Conservation (phyloP, 2,888 invertebrate species). For the Amblyteles armatorius region DNA sequence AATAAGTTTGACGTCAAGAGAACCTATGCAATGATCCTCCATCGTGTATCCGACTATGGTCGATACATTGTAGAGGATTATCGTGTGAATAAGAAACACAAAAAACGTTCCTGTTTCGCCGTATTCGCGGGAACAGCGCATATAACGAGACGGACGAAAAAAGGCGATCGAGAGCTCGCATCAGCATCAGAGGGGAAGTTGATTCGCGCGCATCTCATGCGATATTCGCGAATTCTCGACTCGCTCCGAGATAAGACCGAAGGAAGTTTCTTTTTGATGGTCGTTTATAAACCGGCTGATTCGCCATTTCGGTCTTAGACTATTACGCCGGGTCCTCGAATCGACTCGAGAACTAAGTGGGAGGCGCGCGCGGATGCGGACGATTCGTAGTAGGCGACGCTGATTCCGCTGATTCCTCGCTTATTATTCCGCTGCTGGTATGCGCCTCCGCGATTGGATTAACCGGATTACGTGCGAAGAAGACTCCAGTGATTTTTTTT, state of each 20-base stretch:
- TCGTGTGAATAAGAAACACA: slow-evolving; percentile 59
- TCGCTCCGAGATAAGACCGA: slow-evolving; percentile 58
- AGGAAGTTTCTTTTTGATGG: slow-evolving; percentile 60
- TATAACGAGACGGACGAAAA: slow-evolving; percentile 33
- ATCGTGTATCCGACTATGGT: slow-evolving; percentile 41
- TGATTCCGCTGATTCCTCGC: slow-evolving; percentile 25
- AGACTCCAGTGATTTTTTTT: slow-evolving; percentile 34
- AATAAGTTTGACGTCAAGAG: slow-evolving; percentile 51
- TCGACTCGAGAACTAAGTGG: slow-evolving; percentile 43
- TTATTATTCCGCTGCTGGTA: slow-evolving; percentile 19
- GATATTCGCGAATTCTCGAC: slow-evolving; percentile 51
- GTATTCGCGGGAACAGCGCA: slow-evolving; percentile 26
- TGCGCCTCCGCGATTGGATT: slow-evolving; percentile 58
- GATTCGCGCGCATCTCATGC: slow-evolving; percentile 42
- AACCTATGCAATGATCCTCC: slow-evolving; percentile 24
- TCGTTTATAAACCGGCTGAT: slow-evolving; percentile 66
- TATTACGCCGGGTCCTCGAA: slow-evolving; percentile 34
- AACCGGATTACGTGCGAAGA: slow-evolving; percentile 61
- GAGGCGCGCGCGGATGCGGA: slow-evolving; percentile 60
- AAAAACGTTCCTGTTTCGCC: slow-evolving; percentile 61
- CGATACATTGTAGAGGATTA: slow-evolving; percentile 64
- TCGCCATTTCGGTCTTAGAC: slow-evolving; percentile 54
- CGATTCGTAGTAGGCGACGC: slow-evolving; percentile 56
- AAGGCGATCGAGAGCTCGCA: slow-evolving; percentile 34
- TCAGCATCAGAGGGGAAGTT: slow-evolving; percentile 40